Conservation (phyloP, 2,113 vertebrate genomes). For the Corythoichthys intestinalis region DNA sequence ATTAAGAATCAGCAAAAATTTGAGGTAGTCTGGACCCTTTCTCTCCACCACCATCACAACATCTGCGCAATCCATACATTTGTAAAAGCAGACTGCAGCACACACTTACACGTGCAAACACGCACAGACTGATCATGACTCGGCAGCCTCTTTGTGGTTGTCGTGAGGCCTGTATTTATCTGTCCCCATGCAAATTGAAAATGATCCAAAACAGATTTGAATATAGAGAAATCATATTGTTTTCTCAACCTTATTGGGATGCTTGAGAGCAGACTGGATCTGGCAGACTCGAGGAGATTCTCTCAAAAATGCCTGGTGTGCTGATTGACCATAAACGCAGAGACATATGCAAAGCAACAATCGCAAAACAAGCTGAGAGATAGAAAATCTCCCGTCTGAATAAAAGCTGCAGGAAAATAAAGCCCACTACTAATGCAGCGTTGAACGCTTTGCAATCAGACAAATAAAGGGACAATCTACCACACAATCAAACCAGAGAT, state of each 20-base stretch:
- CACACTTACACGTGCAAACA: neutral
- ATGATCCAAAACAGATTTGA: constrained; percentile 16
- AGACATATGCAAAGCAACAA: constrained; percentile 46
- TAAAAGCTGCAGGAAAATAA: constrained; percentile 56
- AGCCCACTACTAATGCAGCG: constrained; percentile 66
- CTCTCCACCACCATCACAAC: constrained; percentile 27
- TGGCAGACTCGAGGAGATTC: constrained; percentile 29
- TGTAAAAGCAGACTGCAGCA: neutral
- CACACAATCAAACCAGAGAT: constrained; percentile 76
- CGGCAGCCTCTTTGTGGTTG: constrained; percentile 18
- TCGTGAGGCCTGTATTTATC: constrained; percentile 27
- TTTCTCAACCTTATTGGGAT: constrained; percentile 8
- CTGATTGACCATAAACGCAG: constrained; percentile 41
- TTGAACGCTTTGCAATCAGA: constrained; percentile 75
- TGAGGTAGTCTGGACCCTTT: constrained; percentile 1
- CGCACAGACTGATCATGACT: constrained; percentile 5
- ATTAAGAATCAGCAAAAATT: too few species aligned
- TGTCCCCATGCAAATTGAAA: constrained; percentile 3
- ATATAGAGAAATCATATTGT: constrained; percentile 12
- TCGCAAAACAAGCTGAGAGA: constrained; percentile 35
- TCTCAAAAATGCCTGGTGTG: constrained; percentile 12
- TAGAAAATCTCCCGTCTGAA: constrained; percentile 44
- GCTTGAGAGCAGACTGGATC: neutral
- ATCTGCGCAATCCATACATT: constrained; percentile 30
- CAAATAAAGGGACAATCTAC: constrained; percentile 78